phyloP scores from a whole-genome alignment of 2,113 vertebrate species.

The Probosciger aterrimus region DNA sequence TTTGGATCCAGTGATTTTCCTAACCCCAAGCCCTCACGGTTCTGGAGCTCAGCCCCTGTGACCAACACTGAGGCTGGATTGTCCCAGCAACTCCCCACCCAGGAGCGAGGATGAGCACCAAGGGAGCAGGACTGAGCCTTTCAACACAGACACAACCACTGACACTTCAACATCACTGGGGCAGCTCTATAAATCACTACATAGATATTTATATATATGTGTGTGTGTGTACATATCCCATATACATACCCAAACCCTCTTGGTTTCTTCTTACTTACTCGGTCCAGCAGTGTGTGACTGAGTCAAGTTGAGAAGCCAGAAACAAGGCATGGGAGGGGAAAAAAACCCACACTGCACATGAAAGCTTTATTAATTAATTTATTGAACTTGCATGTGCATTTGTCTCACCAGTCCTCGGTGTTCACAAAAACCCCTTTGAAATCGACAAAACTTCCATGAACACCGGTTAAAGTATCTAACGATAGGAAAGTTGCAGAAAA shows the following conservation, averaged over 20 bases:
- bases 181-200: not conserved
- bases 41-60: too few relatives aligned
- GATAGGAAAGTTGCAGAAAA: constrained; percentile 76
- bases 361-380: constrained; percentile 66
- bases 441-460: constrained; percentile 59
- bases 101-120: not conserved
- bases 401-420: constrained; percentile 63
- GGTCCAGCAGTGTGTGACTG: not conserved
- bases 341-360: not conserved
- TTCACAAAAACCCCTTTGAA: constrained; percentile 47
- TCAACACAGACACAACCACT: fast-evolving
- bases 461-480: constrained; percentile 55
- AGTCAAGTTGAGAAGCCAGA: not conserved
- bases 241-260: not conserved
- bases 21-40: not conserved
- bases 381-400: constrained; percentile 72
- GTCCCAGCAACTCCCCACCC: not conserved
- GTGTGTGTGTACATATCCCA: fast-evolving
- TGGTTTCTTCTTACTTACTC: not conserved
- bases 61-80: too few relatives aligned
- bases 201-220: fast-evolving
- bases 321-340: not conserved
- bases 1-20: not conserved
- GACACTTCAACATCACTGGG: too few relatives aligned
- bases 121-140: not conserved